Conservation (phyloP, 2,888 invertebrate species). For the Sminthurides aquaticus region DNA sequence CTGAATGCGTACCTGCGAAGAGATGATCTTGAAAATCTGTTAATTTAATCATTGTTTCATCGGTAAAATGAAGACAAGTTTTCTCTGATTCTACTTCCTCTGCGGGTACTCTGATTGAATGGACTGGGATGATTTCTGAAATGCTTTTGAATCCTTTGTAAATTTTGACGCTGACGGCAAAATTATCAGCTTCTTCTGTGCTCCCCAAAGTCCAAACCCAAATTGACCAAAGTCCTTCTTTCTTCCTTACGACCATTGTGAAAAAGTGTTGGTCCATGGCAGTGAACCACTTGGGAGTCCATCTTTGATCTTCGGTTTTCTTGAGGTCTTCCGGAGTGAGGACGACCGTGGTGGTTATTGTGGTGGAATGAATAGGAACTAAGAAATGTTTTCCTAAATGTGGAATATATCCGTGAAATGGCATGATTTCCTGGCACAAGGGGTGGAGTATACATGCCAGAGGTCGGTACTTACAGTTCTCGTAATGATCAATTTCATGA, state of each 20-base stretch:
- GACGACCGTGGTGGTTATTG: neutral
- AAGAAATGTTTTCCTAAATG: neutral
- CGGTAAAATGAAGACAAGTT: neutral
- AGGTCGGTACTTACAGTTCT: neutral
- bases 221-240: neutral
- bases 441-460: neutral
- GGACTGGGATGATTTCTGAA: neutral
- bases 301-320: neutral
- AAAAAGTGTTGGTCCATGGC: neutral
- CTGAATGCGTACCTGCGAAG: neutral
- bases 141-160: neutral
- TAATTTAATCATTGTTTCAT: neutral
- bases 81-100: neutral
- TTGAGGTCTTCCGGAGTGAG: neutral
- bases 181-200: neutral
- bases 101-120: neutral
- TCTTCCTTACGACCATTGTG: neutral
- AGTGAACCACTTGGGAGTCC: neutral
- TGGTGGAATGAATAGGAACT: neutral
- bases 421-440: neutral
- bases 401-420: neutral
- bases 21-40: neutral
- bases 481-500: neutral
- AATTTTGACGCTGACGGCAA: neutral
- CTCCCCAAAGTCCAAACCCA: neutral